Conservation (phyloP, 1,140 invertebrate species). For the Brachionus sp. region DNA sequence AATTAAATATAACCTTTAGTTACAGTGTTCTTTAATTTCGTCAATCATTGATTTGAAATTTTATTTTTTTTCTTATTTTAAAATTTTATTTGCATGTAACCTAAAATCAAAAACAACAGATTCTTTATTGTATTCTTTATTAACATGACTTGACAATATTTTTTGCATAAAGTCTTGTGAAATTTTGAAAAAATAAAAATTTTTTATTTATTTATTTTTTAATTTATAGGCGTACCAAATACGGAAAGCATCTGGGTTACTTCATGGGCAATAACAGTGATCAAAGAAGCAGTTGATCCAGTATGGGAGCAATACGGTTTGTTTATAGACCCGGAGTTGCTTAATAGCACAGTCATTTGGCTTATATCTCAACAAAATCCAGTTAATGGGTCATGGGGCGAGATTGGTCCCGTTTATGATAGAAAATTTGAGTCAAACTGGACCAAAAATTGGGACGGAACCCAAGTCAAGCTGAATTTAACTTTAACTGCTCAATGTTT, state of each 20-base stretch:
- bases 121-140: no score
- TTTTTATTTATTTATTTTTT: no score
- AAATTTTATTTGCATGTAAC: no score
- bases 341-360: slow-evolving; percentile 54
- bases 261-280: slow-evolving; percentile 54
- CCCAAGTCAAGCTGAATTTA: slow-evolving; percentile 39
- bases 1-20: no score
- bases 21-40: no score
- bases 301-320: slow-evolving; percentile 55
- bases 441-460: neutral
- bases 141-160: no score
- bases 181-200: no score
- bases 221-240: neutral
- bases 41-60: no score
- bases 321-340: slow-evolving; percentile 54
- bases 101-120: no score
- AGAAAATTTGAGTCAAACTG: slow-evolving; percentile 50
- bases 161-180: no score
- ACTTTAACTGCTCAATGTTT: slow-evolving; percentile 45
- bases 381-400: slow-evolving; percentile 53
- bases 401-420: slow-evolving; percentile 51
- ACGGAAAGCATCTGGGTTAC: slow-evolving; percentile 50
- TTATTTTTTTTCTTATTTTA: no score
- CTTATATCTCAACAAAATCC: slow-evolving; percentile 53
- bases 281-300: slow-evolving; percentile 53